These are phyloP conservation scores for Epinephelus awoara DNA, from an alignment of 2,797 vertebrate species.

Conservation along the genomic window DNA sequence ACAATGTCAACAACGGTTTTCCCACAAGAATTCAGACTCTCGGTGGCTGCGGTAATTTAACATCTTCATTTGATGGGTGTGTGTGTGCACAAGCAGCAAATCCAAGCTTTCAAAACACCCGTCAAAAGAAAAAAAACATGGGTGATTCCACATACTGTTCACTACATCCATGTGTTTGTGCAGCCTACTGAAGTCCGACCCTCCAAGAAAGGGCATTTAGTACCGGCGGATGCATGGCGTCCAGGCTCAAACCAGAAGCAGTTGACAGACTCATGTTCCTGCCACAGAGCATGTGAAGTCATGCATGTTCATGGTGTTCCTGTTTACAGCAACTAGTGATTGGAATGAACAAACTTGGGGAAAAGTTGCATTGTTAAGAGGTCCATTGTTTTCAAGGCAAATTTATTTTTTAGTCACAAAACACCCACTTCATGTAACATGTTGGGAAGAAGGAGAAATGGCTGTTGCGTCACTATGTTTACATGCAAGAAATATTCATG, in stretches of 20 bases:
- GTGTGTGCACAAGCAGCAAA: conserved; percentile 23
- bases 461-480: background rate
- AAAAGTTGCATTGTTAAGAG: conserved; percentile 55
- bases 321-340: conserved; percentile 64
- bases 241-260: conserved; percentile 54
- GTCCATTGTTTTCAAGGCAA: conserved; percentile 57
- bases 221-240: conserved; percentile 26
- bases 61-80: conserved; percentile 36
- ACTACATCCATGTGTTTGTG: conserved; percentile 47
- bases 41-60: conserved; percentile 45
- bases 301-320: conserved; percentile 71
- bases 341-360: conserved; percentile 32
- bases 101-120: conserved; percentile 34
- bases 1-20: conserved; percentile 67
- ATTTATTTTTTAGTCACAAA: conserved; percentile 29
- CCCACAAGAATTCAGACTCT: conserved; percentile 54
- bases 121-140: conserved; percentile 42
- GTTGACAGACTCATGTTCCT: conserved; percentile 78
- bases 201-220: conserved; percentile 35
- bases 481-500: no score
- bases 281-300: conserved; percentile 72
- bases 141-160: conserved; percentile 27
- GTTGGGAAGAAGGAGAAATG: conserved; percentile 11
- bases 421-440: background rate
- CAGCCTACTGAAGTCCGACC: conserved; percentile 22